Evolutionary conservation across 2,888 invertebrate genomes (phyloP), one percentile per base, ranked within the genome.

Genomic region (Nudaria mundana): DNA sequence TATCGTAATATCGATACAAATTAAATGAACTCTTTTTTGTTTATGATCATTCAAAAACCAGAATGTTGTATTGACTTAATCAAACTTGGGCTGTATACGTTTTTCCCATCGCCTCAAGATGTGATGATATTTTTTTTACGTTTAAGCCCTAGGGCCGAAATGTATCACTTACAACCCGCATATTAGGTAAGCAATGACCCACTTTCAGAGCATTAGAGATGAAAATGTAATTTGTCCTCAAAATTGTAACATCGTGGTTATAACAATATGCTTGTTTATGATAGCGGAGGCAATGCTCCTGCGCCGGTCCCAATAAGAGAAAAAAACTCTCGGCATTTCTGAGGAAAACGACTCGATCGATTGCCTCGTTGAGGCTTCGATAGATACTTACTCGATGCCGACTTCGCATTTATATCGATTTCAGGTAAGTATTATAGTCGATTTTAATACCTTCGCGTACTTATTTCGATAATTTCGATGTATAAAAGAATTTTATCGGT

Each of bases 241-340:
- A 45, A 44, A 41, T 15, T 34, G 18, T n/a, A 25, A 10, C 50
- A 62, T 42, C 34, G 62, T 74, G 72, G 80, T 36, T 57, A 71
- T 66, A 61, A 40, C 58, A 52, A 29, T 41, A 52, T 65, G 66
- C 72, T 71, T 75, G 74, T 76, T 81, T 76, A 76, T 74, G 71
- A 73, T 68, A 68, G 62, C 59, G 65, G 62, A 81, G 83, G 78
- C 85, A 83, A 73, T 76, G 86, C 82, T 79, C 84, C 79, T 81
- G 77, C 71, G 72, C 62, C 69, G 66, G 53, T 52, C 56, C 49
- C 56, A 66, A 79, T 76, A 80, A 81, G 64, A 72, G 64, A 63
- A 66, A 77, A 80, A 83, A 81, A 77, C 74, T 11, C 34, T 66
- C 64, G 69, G 76, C 64, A 73, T 76, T 81, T 78, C 77, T 66